phyloP scores from a whole-genome alignment of 2,888 invertebrate species.

The Eupithecia dodoneata region DNA sequence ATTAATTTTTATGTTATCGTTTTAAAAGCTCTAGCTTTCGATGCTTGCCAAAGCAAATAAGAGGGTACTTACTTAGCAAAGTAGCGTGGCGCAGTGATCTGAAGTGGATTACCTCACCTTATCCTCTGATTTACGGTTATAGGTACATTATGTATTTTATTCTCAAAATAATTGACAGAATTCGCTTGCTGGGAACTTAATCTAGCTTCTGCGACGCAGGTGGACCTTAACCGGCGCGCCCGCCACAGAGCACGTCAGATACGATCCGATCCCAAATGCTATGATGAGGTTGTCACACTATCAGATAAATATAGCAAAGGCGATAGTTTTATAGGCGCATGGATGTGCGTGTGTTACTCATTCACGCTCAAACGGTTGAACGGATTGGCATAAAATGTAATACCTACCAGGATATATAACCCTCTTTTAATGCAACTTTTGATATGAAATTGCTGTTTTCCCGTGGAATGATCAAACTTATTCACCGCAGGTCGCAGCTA shows the following conservation, averaged over 20 bases:
- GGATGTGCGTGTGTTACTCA: too few relatives aligned
- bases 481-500: neutral
- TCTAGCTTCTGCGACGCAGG: too few relatives aligned
- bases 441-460: neutral
- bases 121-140: neutral
- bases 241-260: too few relatives aligned
- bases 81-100: neutral
- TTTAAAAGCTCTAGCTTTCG: neutral
- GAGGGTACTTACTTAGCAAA: too few relatives aligned
- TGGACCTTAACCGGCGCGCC: too few relatives aligned
- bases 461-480: neutral
- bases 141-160: too few relatives aligned
- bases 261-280: neutral
- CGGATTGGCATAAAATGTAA: neutral
- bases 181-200: too few relatives aligned
- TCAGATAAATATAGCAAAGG: too few relatives aligned
- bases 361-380: neutral
- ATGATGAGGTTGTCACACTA: neutral
- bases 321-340: too few relatives aligned
- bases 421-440: fast-evolving
- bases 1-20: neutral
- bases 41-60: neutral
- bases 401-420: neutral
- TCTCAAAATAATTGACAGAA: too few relatives aligned
- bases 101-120: neutral